phyloP scores from a whole-genome alignment of 2,888 invertebrate species.

The Lomographa bimaculata region DNA sequence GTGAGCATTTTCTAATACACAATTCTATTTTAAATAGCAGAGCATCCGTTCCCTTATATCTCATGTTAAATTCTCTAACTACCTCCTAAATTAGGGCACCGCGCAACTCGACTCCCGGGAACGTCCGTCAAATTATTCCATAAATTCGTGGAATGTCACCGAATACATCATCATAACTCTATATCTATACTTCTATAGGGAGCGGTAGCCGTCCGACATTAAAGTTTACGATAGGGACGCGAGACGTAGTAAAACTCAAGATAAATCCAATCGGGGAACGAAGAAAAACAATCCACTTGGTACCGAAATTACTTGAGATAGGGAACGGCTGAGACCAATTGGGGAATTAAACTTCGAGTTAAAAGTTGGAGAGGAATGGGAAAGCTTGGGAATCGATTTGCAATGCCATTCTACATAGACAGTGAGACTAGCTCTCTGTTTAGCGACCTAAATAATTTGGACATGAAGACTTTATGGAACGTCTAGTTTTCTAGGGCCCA shows the following conservation, averaged over 20 bases:
- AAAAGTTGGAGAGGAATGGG: slow-evolving; percentile 34
- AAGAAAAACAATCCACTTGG: slow-evolving; percentile 78
- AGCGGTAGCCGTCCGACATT: slow-evolving; percentile 71
- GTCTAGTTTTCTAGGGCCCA: too few species aligned
- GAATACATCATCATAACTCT: slow-evolving; percentile 33
- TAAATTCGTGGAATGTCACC: slow-evolving; percentile 38
- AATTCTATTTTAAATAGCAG: too few species aligned
- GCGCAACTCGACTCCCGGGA: slow-evolving; percentile 23
- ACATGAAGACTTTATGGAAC: too few species aligned
- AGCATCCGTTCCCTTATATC: too few species aligned
- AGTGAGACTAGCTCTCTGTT: too few species aligned
- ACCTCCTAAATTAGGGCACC: slow-evolving; percentile 19
- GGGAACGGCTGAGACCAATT: slow-evolving; percentile 41
- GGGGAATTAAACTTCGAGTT: slow-evolving; percentile 46
- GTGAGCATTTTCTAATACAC: too few species aligned
- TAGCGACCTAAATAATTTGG: too few species aligned
- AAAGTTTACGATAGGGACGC: slow-evolving; percentile 80
- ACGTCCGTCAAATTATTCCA: slow-evolving; percentile 32
- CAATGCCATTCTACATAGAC: too few species aligned
- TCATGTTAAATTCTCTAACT: too few species aligned
- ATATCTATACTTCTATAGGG: slow-evolving; percentile 31
- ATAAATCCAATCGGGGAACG: slow-evolving; percentile 77
- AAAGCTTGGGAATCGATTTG: slow-evolving; percentile 8
- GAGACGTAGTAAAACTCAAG: slow-evolving; percentile 77
- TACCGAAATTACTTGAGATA: slow-evolving; percentile 58